phyloP scores from a whole-genome alignment of 1,140 invertebrate species.

The Saccostrea cuccullata region DNA sequence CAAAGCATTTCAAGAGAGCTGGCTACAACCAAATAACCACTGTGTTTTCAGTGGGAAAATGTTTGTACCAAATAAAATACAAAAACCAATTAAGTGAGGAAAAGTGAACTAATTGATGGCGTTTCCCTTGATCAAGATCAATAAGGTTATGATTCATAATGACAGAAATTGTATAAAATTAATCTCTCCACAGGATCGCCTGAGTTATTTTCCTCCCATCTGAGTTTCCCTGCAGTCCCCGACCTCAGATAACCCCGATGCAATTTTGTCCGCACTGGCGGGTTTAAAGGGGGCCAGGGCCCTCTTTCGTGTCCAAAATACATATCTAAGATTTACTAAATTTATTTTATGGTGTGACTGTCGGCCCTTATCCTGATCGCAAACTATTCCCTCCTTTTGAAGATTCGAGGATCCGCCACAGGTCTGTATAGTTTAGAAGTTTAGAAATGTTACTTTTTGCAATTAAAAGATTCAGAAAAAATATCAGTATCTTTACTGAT shows the following conservation, averaged over 20 bases:
- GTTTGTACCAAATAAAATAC: too few relatives aligned
- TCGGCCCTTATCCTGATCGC: too few relatives aligned
- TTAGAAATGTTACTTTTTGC: too few relatives aligned
- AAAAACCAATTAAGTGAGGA: neutral
- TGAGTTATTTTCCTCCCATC: neutral
- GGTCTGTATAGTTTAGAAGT: neutral
- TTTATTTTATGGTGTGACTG: too few relatives aligned
- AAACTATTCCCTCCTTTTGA: neutral
- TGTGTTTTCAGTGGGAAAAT: too few relatives aligned
- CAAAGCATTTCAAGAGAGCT: too few relatives aligned
- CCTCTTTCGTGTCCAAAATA: too few relatives aligned
- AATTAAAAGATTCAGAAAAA: too few relatives aligned
- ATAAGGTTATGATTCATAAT: neutral
- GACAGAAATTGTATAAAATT: neutral
- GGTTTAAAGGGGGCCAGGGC: too few relatives aligned
- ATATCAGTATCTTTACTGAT: too few relatives aligned
- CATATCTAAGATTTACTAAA: too few relatives aligned
- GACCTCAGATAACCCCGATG: neutral
- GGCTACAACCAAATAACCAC: too few relatives aligned
- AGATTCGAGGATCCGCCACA: neutral
- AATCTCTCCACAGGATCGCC: neutral
- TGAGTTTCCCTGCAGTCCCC: neutral
- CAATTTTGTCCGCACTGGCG: neutral
- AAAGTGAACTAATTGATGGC: conserved; percentile 1
- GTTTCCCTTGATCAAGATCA: neutral